Evolutionary conservation across 2,113 vertebrate genomes (phyloP), one percentile per base, ranked within the genome.

Genomic region (Camelus bactrianus): DNA sequence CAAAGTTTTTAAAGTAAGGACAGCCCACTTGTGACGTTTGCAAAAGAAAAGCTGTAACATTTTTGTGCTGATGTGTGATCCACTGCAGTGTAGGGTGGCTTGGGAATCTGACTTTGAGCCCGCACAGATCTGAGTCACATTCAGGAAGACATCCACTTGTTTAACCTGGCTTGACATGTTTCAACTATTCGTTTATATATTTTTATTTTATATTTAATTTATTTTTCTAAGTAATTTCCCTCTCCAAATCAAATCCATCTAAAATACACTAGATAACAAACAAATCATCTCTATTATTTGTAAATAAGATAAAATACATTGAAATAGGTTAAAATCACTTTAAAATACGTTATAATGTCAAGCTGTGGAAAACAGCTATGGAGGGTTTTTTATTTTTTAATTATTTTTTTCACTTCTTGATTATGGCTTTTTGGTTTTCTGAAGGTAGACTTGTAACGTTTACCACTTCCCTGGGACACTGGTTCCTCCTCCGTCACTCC

Each of bases 401-500:
- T 42, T 42, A 42, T 42, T 42, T 42, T 42, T 42, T 42, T 20
- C 58, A 8, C 7, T 70, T 81, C 8, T 26, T 50, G 8, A 72
- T 6, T 46, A 22, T 15, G 26, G 20, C 19, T 42, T 38, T 19
- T 12, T n/a, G 24, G 38, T 65, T 67, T 28, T 50, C 82, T 50
- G n/a, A 38, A 80, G 64, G 83, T 20, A 35, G 30, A 38, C 69
- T 32, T 10, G 84, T 22, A 32, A 46, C 19, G 56, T 38, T 30
- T 30, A 11, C 30, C 19, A 5, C 2, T 7, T 28, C 9, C 50
- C 42, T 54, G 35, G 8, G 24, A 38, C 7, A 73, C 8, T 2
- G 32, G 62, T 17, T 2, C 15, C 65, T 8, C 12, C 1, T 1
- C 0, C 0, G 1, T 46, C 13, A 15, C 80, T 65, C 52, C 42